These are phyloP conservation scores for Mesochorus sp. DNA, from an alignment of 2,888 invertebrate genomes.

Conservation along the genomic window DNA sequence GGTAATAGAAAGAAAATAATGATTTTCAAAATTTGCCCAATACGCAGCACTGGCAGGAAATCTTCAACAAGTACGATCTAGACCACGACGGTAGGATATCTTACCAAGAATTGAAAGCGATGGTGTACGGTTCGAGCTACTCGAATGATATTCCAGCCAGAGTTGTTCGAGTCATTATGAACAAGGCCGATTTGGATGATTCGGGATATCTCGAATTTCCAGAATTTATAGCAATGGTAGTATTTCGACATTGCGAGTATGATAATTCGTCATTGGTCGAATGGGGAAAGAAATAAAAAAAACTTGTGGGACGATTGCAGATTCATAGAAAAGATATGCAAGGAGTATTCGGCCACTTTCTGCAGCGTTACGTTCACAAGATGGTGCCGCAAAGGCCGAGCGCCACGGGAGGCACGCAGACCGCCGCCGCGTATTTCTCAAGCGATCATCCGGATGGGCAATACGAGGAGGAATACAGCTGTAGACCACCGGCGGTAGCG, in stretches of 20 bases:
- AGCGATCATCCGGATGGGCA: slow-evolving; percentile 86
- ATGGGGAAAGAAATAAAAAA: not conserved
- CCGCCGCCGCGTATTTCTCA: slow-evolving; percentile 77
- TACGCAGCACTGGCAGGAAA: slow-evolving; percentile 79
- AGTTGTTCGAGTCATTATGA: slow-evolving; percentile 87
- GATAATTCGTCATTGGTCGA: too few species aligned
- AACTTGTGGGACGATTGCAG: slow-evolving; percentile 60
- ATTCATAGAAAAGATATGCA: slow-evolving; percentile 83
- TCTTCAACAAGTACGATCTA: slow-evolving; percentile 85
- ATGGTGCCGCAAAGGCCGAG: slow-evolving; percentile 84
- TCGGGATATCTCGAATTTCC: slow-evolving; percentile 88
- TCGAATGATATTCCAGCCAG: slow-evolving; percentile 88
- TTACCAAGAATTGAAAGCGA: slow-evolving; percentile 86
- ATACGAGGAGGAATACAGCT: slow-evolving; percentile 95
- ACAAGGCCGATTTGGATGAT: slow-evolving; percentile 86
- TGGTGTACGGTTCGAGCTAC: slow-evolving; percentile 85
- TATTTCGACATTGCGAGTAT: too few species aligned
- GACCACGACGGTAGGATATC: slow-evolving; percentile 89
- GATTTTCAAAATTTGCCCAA: not conserved
- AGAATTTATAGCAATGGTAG: slow-evolving; percentile 89
- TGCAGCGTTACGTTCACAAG: slow-evolving; percentile 85
- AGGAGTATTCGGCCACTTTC: slow-evolving; percentile 86
- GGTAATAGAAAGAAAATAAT: not conserved
- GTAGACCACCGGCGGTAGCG: slow-evolving; percentile 95
- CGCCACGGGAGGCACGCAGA: slow-evolving; percentile 73